Evolutionary conservation across 2,888 invertebrate genomes (phyloP).

Genomic region (Plebejus anna): DNA sequence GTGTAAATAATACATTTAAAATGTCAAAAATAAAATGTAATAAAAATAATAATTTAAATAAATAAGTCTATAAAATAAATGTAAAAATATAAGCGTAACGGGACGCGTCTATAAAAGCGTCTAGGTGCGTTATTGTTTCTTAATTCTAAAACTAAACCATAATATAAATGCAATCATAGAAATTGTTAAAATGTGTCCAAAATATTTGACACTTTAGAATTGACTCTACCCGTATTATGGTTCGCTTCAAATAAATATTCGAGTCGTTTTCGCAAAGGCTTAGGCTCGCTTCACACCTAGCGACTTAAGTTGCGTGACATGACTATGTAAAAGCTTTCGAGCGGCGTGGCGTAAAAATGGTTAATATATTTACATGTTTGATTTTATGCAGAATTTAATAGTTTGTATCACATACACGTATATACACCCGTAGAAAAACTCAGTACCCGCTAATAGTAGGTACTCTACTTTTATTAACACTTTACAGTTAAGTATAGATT

Average conservation of each 20-base stretch:
- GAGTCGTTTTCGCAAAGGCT: neutral
- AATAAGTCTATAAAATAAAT: neutral
- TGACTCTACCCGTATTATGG: conserved; percentile 34
- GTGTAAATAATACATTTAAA: conserved; percentile 38
- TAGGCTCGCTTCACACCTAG: conserved; percentile 21
- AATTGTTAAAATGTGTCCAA: conserved; percentile 51
- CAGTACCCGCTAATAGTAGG: neutral
- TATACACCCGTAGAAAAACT: conserved; percentile 6
- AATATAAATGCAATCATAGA: conserved; percentile 39
- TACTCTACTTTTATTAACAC: neutral
- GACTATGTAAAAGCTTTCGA: neutral
- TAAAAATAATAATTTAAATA: neutral
- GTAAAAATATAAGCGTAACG: conserved; percentile 5
- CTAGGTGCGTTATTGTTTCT: neutral
- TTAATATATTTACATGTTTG: neutral
- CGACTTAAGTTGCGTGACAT: neutral
- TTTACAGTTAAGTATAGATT: neutral
- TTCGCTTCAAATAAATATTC: conserved; percentile 12
- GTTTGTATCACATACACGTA: conserved; percentile 3
- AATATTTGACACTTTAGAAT: conserved; percentile 62
- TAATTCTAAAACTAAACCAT: conserved; percentile 34
- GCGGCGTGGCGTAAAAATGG: neutral
- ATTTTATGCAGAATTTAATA: neutral
- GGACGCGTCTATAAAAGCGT: conserved; percentile 4
- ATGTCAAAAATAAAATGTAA: neutral